Base-by-base conservation (phyloP, 2,888 invertebrate genomes). In the Rosalia funebris region DNA sequence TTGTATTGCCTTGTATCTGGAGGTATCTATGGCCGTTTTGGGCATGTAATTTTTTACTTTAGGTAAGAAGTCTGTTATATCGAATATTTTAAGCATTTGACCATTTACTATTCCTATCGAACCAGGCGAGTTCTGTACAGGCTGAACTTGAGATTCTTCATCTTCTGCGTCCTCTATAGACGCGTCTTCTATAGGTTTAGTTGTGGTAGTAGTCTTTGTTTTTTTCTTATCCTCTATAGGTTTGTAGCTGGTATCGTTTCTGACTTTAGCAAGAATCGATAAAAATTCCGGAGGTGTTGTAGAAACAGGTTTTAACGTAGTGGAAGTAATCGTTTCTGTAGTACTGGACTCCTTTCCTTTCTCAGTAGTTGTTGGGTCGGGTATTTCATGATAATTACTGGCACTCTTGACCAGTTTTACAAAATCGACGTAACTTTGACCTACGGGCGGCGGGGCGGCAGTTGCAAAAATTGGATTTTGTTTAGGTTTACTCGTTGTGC, bases 1-100 rank as follows among this genome's bases (percentile, higher is more conserved):
- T 61, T 77, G 70, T 36, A 82, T 82, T 1, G 78, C 79, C 69
- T 79, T 80, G 45, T 82, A 82, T 62, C 80, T 82, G 0, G 80
- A 79, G 36, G 76, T 78, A 62, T 82, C 81, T 20, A 81, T 76
- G 0, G 74, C 65, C 2, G 80, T 79, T 65, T 69, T 71, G 2
- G 80, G 78, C 37, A 63, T 67, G 60, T 79, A 78, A 48, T 69
- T 75, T 62, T 75, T 78, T 0, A 77, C 66, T 70, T 78, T 77
- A 0, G 80, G 79, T 15, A 79, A 57, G 55, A 75, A 80, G 14
- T 79, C 80, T n/a, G 69, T 68, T 25, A 79, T 78, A 61, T 81
- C 80, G 60, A 80, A 79, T 48, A 79, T 77, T 60, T 78, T 72
- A 5, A 75, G 66, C 19, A 68, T 65, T 16, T 66, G 61, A 19